Conservation (phyloP, 2,888 invertebrate genomes). For the Spodoptera exigua region DNA sequence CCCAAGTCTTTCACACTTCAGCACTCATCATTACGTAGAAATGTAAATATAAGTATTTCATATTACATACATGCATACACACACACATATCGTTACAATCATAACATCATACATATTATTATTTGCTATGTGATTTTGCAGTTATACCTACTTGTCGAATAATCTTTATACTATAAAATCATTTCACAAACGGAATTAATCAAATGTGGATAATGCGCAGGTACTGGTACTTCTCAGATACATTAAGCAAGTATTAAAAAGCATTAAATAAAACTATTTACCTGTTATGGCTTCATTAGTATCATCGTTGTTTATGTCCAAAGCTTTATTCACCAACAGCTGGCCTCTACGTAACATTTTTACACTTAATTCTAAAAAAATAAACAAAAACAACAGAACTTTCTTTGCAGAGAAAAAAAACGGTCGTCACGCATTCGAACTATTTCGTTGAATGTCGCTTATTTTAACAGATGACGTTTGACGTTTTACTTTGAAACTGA, state of each 20-base stretch:
- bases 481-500: slow-evolving; percentile 19
- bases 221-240: slow-evolving; percentile 16
- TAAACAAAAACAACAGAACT: slow-evolving; percentile 22
- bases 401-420: slow-evolving; percentile 29
- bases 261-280: slow-evolving; percentile 35
- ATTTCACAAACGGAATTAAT: slow-evolving; percentile 28
- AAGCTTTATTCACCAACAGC: slow-evolving; percentile 24
- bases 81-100: slow-evolving; percentile 18
- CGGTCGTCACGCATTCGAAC: slow-evolving; percentile 30
- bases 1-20: slow-evolving; percentile 20
- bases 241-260: slow-evolving; percentile 27
- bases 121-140: slow-evolving; percentile 19
- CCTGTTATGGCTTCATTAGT: slow-evolving; percentile 22
- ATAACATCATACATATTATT: slow-evolving; percentile 18
- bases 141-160: slow-evolving; percentile 19
- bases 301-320: slow-evolving; percentile 25
- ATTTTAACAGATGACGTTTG: slow-evolving; percentile 20
- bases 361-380: slow-evolving; percentile 21
- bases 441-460: slow-evolving; percentile 26
- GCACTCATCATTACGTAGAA: slow-evolving; percentile 21
- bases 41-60: too few relatives aligned
- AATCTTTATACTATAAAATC: too few relatives aligned
- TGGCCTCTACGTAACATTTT: slow-evolving; percentile 25
- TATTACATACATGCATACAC: slow-evolving; percentile 8
- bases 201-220: slow-evolving; percentile 27